Evolutionary conservation across 2,888 invertebrate genomes (phyloP).

Genomic region (Coleophora deauratella): DNA sequence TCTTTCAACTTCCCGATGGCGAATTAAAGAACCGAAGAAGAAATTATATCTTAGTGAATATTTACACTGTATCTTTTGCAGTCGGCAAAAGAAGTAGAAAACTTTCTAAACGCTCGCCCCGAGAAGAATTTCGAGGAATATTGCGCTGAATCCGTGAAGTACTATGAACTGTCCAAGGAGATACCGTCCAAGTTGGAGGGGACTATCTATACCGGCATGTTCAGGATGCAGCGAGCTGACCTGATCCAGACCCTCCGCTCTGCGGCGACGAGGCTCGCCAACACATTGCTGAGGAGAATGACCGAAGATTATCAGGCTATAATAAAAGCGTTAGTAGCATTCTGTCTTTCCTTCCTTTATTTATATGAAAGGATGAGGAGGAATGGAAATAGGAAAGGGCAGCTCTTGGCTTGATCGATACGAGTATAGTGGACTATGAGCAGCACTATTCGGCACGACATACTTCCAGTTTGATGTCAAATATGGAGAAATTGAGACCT

Average conservation of each 20-base stretch:
- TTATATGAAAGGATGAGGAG: too few species aligned
- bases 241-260: constrained; percentile 81
- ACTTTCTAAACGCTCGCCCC: constrained; percentile 79
- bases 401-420: too few species aligned
- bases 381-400: too few species aligned
- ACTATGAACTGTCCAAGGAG: constrained; percentile 74
- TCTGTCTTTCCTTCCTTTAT: too few species aligned
- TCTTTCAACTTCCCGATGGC: too few species aligned
- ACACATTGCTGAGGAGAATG: constrained; percentile 82
- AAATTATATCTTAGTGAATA: too few species aligned
- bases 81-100: constrained; percentile 76
- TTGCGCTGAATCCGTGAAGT: constrained; percentile 74
- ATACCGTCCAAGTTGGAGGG: constrained; percentile 76
- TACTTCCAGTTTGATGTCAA: too few species aligned
- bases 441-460: too few species aligned
- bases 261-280: constrained; percentile 79
- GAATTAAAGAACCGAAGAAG: too few species aligned
- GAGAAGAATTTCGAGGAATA: constrained; percentile 78
- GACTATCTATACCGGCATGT: constrained; percentile 86
- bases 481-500: too few species aligned
- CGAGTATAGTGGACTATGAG: too few species aligned
- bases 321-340: constrained; percentile 78
- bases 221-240: constrained; percentile 86
- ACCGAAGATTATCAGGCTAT: constrained; percentile 85
- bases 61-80: too few species aligned